Evolutionary conservation across 2,888 invertebrate genomes (phyloP).

Genomic region (Antitype chi): DNA sequence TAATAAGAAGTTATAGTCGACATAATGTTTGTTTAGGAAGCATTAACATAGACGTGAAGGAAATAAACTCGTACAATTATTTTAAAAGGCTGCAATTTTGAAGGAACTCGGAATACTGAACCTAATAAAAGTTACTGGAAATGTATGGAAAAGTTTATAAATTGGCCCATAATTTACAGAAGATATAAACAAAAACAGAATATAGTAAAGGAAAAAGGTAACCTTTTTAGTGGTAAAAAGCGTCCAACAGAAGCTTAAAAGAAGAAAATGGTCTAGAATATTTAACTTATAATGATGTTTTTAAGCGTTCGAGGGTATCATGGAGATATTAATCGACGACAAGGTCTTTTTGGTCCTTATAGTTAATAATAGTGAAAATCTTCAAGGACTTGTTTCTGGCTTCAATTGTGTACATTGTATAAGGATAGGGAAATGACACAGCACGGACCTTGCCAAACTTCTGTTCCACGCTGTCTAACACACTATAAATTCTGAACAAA

Average conservation of each 20-base stretch:
- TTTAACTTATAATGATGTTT: constrained; percentile 23
- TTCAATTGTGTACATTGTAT: neutral
- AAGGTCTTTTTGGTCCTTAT: neutral
- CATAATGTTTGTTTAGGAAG: constrained; percentile 64
- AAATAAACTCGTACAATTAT: constrained; percentile 65
- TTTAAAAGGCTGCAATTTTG: constrained; percentile 61
- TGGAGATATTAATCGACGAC: neutral
- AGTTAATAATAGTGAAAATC: neutral
- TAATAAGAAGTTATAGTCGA: constrained; percentile 66
- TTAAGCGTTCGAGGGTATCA: neutral
- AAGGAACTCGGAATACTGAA: constrained; percentile 48
- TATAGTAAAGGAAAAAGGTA: constrained; percentile 7
- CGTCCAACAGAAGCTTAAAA: neutral
- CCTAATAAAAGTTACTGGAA: constrained; percentile 53
- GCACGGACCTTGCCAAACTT: constrained; percentile 33
- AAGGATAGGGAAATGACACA: constrained; percentile 21
- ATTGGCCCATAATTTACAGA: constrained; percentile 15
- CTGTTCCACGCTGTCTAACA: neutral
- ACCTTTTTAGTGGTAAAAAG: neutral
- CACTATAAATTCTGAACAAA: constrained; percentile 30
- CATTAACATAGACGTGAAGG: constrained; percentile 66
- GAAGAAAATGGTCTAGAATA: constrained; percentile 14
- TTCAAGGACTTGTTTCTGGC: neutral
- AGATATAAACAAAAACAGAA: constrained; percentile 9
- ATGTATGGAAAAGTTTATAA: constrained; percentile 49